Conservation (phyloP, 2,888 invertebrate species). For the Yponomeuta sedellus region DNA sequence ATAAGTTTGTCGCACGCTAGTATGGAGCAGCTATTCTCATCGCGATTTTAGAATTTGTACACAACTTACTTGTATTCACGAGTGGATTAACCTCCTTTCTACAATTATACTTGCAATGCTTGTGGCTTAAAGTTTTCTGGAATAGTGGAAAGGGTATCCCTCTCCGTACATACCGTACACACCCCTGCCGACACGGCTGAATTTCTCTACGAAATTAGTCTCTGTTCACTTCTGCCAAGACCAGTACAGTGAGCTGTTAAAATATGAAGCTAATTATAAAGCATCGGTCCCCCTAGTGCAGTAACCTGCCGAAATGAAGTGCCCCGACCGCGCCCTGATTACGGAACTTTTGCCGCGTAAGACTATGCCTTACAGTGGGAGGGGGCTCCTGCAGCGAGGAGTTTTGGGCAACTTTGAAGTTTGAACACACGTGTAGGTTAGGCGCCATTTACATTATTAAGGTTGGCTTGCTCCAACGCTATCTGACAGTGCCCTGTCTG, state of each 20-base stretch:
- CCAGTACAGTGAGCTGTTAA: conserved; percentile 29
- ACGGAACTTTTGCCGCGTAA: conserved; percentile 8
- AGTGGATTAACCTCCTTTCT: too few relatives aligned
- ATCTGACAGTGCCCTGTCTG: too few relatives aligned
- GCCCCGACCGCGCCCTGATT: conserved; percentile 30
- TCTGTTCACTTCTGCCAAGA: neutral
- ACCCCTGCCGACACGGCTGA: neutral
- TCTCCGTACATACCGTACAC: neutral
- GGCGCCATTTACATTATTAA: neutral
- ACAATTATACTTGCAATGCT: too few relatives aligned
- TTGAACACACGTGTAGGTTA: neutral
- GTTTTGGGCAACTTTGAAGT: neutral
- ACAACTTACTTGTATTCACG: too few relatives aligned
- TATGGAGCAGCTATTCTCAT: too few relatives aligned
- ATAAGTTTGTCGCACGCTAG: too few relatives aligned
- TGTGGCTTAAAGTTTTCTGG: neutral
- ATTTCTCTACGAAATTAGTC: neutral
- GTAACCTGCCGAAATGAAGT: conserved; percentile 59
- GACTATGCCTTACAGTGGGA: conserved; percentile 1
- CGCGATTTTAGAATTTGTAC: too few relatives aligned
- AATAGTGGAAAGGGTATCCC: neutral
- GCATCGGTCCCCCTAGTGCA: conserved; percentile 63
- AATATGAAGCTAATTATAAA: conserved; percentile 69
- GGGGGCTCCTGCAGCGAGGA: neutral
- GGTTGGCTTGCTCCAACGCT: too few relatives aligned